These are phyloP conservation scores for Poliocrania exsul DNA, from an alignment of 2,797 vertebrate species.

Conservation along the genomic window DNA sequence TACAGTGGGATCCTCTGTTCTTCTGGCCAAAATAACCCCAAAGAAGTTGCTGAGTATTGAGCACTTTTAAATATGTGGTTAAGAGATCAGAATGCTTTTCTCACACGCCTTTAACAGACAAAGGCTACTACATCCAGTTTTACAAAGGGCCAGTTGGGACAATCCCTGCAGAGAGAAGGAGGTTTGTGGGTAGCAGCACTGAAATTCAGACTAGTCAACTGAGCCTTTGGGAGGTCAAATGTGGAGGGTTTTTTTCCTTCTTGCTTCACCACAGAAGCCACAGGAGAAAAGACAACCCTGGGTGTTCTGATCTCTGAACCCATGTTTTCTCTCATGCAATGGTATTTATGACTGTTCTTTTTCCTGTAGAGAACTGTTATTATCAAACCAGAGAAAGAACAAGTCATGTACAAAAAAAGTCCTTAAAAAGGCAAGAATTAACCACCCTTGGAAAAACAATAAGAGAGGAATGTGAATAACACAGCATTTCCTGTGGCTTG, in stretches of 20 bases:
- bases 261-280: background rate
- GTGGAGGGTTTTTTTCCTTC: background rate
- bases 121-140: background rate
- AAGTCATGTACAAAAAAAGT: conserved; percentile 24
- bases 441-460: conserved; percentile 50
- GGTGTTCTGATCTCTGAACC: background rate
- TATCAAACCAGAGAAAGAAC: background rate
- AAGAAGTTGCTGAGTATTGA: background rate
- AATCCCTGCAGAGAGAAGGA: background rate
- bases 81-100: background rate
- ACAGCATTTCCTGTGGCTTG: conserved; percentile 60
- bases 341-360: background rate
- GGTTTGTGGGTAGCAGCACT: background rate
- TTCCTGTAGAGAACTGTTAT: background rate
- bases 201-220: background rate
- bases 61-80: background rate
- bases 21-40: background rate
- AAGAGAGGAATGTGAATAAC: conserved; percentile 52
- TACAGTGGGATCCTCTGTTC: background rate
- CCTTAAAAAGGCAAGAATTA: conserved; percentile 67
- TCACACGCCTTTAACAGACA: background rate
- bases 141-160: background rate
- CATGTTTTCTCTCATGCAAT: background rate
- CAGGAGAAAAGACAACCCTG: background rate
- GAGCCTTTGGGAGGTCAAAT: background rate